Percentiles rank a stretch among this genome's conserved stretches.
Conservation (phyloP, 35 echinoderm and acorn worm genomes). For the Holothuria glaberrima region DNA sequence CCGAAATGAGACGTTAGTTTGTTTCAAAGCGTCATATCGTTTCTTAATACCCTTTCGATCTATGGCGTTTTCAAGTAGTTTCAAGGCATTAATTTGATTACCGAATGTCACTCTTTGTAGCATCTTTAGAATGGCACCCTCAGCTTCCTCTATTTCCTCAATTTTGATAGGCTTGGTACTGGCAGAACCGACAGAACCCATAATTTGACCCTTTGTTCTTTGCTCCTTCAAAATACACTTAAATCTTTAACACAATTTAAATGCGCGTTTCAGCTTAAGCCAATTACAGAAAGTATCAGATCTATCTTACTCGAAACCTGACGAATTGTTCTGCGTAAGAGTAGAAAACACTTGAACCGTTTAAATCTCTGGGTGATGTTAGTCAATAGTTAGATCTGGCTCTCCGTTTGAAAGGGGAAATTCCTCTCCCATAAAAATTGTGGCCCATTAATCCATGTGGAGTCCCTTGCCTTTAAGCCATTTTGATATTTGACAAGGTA, state of each 20-base stretch:
- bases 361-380: conserved; percentile 17
- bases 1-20: background rate
- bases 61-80: background rate
- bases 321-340: background rate
- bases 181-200: background rate
- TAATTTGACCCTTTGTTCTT: background rate
- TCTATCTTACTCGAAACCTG: conserved; percentile 14
- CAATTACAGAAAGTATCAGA: background rate
- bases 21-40: background rate
- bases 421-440: conserved; percentile 25
- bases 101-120: background rate
- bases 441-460: conserved; percentile 20
- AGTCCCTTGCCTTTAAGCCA: too few species aligned
- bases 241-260: background rate
- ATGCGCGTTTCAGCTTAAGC: background rate
- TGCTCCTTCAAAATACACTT: conserved; percentile 6
- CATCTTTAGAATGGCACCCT: background rate
- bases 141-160: background rate
- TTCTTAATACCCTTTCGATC: conserved; percentile 4
- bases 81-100: background rate
- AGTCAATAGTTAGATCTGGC: background rate
- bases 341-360: background rate
- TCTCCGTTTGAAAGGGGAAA: background rate
- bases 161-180: background rate
- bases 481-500: too few species aligned